phyloP scores from a whole-genome alignment of 2,888 invertebrate genomes.

The Torymus tubicola region DNA sequence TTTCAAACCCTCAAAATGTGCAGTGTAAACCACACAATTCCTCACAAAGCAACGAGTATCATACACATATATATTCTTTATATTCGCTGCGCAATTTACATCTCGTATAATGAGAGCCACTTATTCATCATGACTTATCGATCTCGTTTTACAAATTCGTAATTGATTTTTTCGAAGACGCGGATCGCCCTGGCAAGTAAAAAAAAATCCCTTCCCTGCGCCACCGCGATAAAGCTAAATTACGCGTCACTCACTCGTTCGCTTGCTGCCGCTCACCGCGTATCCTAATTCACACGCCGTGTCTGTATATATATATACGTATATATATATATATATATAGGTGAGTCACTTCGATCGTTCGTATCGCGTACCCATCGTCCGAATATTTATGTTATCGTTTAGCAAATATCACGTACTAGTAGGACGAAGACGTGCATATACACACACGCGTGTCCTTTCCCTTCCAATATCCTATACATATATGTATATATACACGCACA shows the following conservation, averaged over 20 bases:
- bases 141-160: background rate
- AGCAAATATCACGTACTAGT: background rate
- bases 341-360: conserved; percentile 24
- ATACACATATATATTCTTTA: too few relatives aligned
- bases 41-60: too few relatives aligned
- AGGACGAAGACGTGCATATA: background rate
- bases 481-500: background rate
- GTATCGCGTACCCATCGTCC: background rate
- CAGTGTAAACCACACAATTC: too few relatives aligned
- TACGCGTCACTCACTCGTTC: conserved; percentile 4
- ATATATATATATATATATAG: background rate
- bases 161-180: background rate
- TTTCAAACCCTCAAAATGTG: too few relatives aligned
- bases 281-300: conserved; percentile 35
- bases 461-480: background rate
- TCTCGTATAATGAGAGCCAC: background rate
- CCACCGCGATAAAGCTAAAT: background rate
- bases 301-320: too few relatives aligned
- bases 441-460: background rate
- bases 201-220: too few relatives aligned
- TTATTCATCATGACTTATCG: conserved; percentile 22
- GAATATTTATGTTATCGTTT: conserved; percentile 23
- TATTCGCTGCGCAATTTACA: too few relatives aligned
- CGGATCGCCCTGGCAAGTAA: too few relatives aligned
- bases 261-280: background rate